These are phyloP conservation scores for Orgyia antiqua DNA, from an alignment of 2,888 invertebrate species.

Conservation along the genomic window DNA sequence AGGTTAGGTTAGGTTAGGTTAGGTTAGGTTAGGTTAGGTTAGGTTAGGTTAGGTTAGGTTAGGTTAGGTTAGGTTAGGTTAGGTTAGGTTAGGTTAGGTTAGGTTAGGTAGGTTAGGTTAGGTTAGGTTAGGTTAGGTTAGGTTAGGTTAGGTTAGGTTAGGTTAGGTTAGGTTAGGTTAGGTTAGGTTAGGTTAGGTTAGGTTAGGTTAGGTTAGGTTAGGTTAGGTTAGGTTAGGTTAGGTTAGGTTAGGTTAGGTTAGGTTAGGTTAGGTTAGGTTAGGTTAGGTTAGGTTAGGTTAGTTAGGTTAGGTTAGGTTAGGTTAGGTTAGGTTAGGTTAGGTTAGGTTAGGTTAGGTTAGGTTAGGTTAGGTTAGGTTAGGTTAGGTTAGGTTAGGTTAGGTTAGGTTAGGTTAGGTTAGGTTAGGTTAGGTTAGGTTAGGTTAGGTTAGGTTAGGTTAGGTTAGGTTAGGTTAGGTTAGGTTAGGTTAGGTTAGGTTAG, in stretches of 20 bases:
- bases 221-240: conserved; percentile 10
- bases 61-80: conserved; percentile 12
- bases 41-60: conserved; percentile 21
- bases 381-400: conserved; percentile 22
- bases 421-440: conserved; percentile 17
- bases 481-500: conserved; percentile 25
- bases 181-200: conserved; percentile 6
- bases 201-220: conserved; percentile 7
- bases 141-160: conserved; percentile 11
- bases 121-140: conserved; percentile 6
- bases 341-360: conserved; percentile 13
- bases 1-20: conserved; percentile 11
- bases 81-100: conserved; percentile 5
- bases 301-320: conserved; percentile 21
- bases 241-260: conserved; percentile 11
- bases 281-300: conserved; percentile 11
- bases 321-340: conserved; percentile 11
- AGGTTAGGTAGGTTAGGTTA: conserved; percentile 10
- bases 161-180: conserved; percentile 10
- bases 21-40: conserved; percentile 20
- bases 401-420: conserved; percentile 19
- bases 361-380: conserved; percentile 23
- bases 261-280: conserved; percentile 11
- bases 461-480: conserved; percentile 19
- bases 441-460: conserved; percentile 15